These are phyloP conservation scores for Tyto alba DNA, from an alignment of 2,113 vertebrate genomes.

Conservation along the genomic window DNA sequence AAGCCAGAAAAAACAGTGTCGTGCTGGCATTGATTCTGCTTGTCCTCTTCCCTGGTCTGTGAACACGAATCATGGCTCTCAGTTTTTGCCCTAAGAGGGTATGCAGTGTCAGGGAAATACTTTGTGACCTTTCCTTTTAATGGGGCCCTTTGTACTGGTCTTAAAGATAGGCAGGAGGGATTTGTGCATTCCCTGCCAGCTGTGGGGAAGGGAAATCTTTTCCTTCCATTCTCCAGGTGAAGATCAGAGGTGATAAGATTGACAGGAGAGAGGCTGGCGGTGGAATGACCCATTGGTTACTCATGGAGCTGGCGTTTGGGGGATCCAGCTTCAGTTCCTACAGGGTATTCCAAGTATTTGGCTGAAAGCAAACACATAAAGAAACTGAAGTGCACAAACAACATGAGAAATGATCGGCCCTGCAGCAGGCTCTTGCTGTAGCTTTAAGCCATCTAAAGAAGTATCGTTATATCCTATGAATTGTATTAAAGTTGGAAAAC, in stretches of 20 bases:
- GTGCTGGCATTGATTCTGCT: neutral
- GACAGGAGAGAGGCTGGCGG: neutral
- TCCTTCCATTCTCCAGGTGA: neutral
- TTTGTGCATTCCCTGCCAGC: neutral
- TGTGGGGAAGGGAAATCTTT: neutral
- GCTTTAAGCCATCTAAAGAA: neutral
- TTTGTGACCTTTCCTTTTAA: neutral
- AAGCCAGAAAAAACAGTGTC: neutral
- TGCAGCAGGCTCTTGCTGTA: neutral
- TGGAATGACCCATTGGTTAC: neutral
- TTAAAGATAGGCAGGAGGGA: neutral
- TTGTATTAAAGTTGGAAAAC: neutral
- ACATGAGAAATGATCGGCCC: neutral
- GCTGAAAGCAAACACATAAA: neutral
- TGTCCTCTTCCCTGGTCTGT: neutral
- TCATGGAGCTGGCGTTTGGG: neutral
- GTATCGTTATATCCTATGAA: neutral
- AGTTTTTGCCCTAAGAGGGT: neutral
- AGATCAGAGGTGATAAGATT: neutral
- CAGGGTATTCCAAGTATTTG: neutral
- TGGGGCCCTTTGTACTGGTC: neutral
- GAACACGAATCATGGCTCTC: neutral
- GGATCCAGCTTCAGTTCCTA: neutral
- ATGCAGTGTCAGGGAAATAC: neutral
- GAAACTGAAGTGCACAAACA: neutral